These are phyloP conservation scores for Sinosuthora webbiana DNA, from an alignment of 2,113 vertebrate species.

Conservation along the genomic window DNA sequence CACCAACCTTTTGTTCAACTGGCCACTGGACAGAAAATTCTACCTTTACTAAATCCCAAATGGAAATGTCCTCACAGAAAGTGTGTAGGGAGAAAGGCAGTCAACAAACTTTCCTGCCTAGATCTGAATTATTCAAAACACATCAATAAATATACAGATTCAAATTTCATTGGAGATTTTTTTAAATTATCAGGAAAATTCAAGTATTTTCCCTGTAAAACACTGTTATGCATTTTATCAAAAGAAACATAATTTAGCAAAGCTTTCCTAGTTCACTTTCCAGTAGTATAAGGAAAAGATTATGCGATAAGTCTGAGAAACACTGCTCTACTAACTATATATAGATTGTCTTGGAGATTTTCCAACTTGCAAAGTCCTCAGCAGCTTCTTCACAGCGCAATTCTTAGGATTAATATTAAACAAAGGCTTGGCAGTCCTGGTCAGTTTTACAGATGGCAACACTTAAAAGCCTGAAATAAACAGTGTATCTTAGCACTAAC, in stretches of 20 bases:
- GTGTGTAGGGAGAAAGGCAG: neutral
- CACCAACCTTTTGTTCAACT: neutral
- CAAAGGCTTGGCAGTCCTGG: neutral
- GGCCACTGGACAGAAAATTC: neutral
- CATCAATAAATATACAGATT: neutral
- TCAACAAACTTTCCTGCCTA: neutral
- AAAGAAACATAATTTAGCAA: neutral
- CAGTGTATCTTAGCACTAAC: neutral
- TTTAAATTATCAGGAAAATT: neutral
- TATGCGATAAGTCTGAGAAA: neutral
- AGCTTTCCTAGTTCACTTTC: neutral
- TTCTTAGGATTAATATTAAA: neutral
- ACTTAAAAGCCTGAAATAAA: slow-evolving; percentile 30
- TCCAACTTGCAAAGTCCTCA: slow-evolving; percentile 40
- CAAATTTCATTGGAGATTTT: neutral
- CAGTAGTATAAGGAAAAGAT: neutral
- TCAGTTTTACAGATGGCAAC: slow-evolving; percentile 13
- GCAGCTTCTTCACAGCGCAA: slow-evolving; percentile 9
- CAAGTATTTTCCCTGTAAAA: neutral
- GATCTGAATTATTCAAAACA: neutral
- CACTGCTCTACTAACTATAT: neutral
- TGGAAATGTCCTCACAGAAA: neutral
- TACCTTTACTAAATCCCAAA: neutral
- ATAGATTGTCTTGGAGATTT: slow-evolving; percentile 9
- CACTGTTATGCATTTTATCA: neutral